Evolutionary conservation across 2,888 invertebrate species (phyloP), one percentile per base, ranked within the genome.

Genomic region (Spisula subtruncata): DNA sequence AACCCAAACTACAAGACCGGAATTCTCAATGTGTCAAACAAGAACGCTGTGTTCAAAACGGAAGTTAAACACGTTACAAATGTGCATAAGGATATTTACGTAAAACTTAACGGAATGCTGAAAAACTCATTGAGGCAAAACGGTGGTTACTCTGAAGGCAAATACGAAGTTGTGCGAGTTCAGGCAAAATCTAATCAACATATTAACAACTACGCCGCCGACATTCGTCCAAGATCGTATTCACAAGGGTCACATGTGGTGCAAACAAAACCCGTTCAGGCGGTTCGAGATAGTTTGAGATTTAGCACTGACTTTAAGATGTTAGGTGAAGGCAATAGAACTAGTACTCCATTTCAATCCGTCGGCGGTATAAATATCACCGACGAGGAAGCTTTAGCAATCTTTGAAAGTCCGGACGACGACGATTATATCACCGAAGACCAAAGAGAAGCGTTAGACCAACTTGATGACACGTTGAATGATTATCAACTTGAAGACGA

Each of bases 381-480:
- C 1, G 20, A 71, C 35, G 82, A 81, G 16, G 81, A 81, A 18
- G 75, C 51, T 32, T 54, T 75, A 35, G 82, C 83, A 51, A 60
- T 83, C 0, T 54, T 83, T 75, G 81, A 41, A 41, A 41, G 20
- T 0, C 79, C 56, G 20, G 18, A 1, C 4, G 87, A 87, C 20
- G 41, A 25, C 4, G 83, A 83, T 25, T 83, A 83, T 35, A 20
- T 88, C 20, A 80, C 46, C 4, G 83, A 87, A 16, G 60, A 81
- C 25, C 82, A 87, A 35, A 83, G 56, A 60, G 14, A 87, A 20
- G 85, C 84, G 0, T 46, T 90, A 41, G 86, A 83, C 20, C 83
- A 88, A 48, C 46, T 90, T 10, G 88, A 90, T 48, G 83, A 88
- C 18, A 85, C 90, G 5, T 20, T 90, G 25, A 80, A 86, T 5